Evolutionary conservation across 2,888 invertebrate genomes (phyloP).

Genomic region (Toxonevra muliebris): DNA sequence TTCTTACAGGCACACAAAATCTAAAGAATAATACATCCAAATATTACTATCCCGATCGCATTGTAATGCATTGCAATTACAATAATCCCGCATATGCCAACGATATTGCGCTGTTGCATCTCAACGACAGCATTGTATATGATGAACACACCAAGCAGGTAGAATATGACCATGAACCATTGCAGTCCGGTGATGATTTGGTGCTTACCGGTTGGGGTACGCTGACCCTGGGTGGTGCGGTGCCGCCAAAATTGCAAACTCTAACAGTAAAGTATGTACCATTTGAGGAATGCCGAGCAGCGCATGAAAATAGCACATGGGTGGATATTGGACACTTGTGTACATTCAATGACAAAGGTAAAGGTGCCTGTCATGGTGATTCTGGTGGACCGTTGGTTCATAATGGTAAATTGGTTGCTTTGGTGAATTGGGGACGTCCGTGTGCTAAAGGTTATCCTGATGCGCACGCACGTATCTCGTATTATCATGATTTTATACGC

Average conservation of each 20-base stretch:
- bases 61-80: slow-evolving; percentile 54
- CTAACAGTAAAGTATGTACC: slow-evolving; percentile 69
- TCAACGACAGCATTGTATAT: slow-evolving; percentile 68
- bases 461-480: slow-evolving; percentile 60
- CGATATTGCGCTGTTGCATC: slow-evolving; percentile 75
- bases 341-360: slow-evolving; percentile 68
- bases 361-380: slow-evolving; percentile 66
- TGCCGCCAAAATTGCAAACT: slow-evolving; percentile 69
- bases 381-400: slow-evolving; percentile 60
- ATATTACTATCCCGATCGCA: slow-evolving; percentile 52
- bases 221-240: slow-evolving; percentile 65
- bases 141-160: slow-evolving; percentile 68
- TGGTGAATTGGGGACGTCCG: slow-evolving; percentile 63
- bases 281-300: slow-evolving; percentile 68
- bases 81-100: slow-evolving; percentile 63
- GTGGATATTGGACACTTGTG: slow-evolving; percentile 71
- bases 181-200: slow-evolving; percentile 66
- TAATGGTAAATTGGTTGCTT: slow-evolving; percentile 55
- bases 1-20: slow-evolving; percentile 57
- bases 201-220: slow-evolving; percentile 72
- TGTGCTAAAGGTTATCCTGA: slow-evolving; percentile 61
- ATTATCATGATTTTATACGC: slow-evolving; percentile 61
- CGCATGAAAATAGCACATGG: slow-evolving; percentile 64
- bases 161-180: slow-evolving; percentile 60
- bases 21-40: slow-evolving; percentile 48